Base-by-base conservation (phyloP, 2,888 invertebrate species). In the Strigamia transsilvanica region DNA sequence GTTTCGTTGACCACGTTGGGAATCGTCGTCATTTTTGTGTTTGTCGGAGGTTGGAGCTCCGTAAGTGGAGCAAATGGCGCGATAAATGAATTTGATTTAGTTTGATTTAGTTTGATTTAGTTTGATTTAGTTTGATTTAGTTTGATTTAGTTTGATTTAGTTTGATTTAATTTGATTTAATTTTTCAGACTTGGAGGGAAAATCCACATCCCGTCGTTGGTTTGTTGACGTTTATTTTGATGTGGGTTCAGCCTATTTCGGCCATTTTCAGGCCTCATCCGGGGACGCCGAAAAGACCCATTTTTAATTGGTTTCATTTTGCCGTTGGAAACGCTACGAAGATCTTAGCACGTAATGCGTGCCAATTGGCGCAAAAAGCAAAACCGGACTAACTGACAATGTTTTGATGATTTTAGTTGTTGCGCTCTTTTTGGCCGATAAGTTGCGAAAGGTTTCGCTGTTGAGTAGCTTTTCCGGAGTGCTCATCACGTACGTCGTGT, bases 301-400 rank as follows among this genome's bases (percentile, higher is more conserved):
- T 94, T 82, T 97, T 97, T 90, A 98, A 97, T 89, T 97, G 97
- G 96, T 88, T 91, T 1, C 97, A 98, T 88, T 96, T 96, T 95
- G 89, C 94, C 80, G 91, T 93, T 73, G 98, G 98, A 77, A 97
- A 97, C 88, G 89, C 92, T 0, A 95, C 96, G 0, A 95, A 96
- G 86, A 94, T 96, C 85, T 90, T 95, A 85, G 95, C 93, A 88
- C 94, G 96, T 96, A 88, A 91, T 93, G 7, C 34, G 4, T 34
- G n/a, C n/a, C n/a, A n/a, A n/a, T n/a, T n/a, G n/a, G n/a, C n/a
- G n/a, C n/a, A n/a, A n/a, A n/a, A n/a, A n/a, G n/a, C n/a, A n/a
- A n/a, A n/a, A n/a, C n/a, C n/a, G n/a, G n/a, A n/a, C n/a, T n/a
- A n/a, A n/a, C n/a, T n/a, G n/a, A n/a, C n/a, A n/a, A 21, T 77